Evolutionary conservation across 2,113 vertebrate species (phyloP).

Genomic region (Anarrhichthys ocellatus): DNA sequence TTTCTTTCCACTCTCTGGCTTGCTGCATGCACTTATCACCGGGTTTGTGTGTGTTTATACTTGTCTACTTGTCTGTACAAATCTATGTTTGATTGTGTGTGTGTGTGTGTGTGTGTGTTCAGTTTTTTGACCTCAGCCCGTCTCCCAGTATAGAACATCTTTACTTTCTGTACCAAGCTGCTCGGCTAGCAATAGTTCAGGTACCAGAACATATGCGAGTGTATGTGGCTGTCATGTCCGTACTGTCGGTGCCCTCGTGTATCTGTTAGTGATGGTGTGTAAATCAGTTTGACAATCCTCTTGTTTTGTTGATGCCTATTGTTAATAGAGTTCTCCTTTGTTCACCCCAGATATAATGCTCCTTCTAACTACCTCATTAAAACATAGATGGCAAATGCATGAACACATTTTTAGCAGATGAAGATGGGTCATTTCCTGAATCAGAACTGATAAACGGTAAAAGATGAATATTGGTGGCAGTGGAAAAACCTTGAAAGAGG

Average conservation of each 20-base stretch:
- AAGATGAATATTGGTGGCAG: neutral
- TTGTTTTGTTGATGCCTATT: neutral
- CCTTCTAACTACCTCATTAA: neutral
- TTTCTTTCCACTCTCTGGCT: conserved; percentile 40
- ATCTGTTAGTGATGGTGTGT: conserved; percentile 11
- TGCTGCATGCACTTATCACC: conserved; percentile 61
- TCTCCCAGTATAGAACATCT: conserved; percentile 78
- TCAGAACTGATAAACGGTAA: neutral
- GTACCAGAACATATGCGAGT: conserved; percentile 20
- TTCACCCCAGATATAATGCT: neutral
- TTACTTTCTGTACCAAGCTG: conserved; percentile 74
- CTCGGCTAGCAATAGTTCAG: conserved; percentile 70
- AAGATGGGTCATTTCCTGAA: conserved; percentile 24
- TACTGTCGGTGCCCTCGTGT: neutral
- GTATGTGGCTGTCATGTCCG: neutral
- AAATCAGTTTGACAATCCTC: neutral
- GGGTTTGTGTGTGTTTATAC: conserved; percentile 49
- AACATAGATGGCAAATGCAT: conserved; percentile 11
- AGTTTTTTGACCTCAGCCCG: conserved; percentile 72
- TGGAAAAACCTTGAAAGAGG: neutral
- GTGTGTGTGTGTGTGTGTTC: conserved; percentile 7
- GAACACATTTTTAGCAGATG: conserved; percentile 21
- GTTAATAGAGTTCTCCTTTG: neutral
- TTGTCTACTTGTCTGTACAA: neutral
- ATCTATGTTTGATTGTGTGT: neutral